Evolutionary conservation across 2,113 vertebrate genomes (phyloP).

Genomic region (Ophiodon elongatus): DNA sequence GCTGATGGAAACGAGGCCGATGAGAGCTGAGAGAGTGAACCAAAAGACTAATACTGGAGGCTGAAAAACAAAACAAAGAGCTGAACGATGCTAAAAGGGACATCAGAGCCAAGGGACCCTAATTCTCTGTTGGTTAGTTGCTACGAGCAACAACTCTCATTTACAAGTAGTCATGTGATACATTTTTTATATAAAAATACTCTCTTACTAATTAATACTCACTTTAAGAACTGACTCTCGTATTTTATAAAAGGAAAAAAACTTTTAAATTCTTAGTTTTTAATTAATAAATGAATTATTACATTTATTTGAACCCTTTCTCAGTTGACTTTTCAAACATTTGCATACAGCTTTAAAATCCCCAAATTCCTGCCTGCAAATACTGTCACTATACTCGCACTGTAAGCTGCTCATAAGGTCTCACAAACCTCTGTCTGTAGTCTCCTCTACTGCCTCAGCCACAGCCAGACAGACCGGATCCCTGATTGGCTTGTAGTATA

Average conservation of each 20-base stretch:
- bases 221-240: neutral
- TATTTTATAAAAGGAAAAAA: neutral
- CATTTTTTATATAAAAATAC: too few relatives aligned
- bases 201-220: too few relatives aligned
- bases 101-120: neutral
- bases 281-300: neutral
- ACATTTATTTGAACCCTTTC: neutral
- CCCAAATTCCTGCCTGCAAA: neutral
- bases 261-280: too few relatives aligned
- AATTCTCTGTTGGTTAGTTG: neutral
- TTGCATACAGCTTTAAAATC: neutral
- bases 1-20: too few relatives aligned
- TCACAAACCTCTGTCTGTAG: neutral
- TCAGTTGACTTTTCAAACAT: neutral
- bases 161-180: neutral
- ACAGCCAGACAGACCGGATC: conserved; percentile 22
- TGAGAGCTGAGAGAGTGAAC: neutral
- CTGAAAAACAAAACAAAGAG: neutral
- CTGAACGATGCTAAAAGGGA: neutral
- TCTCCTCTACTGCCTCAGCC: neutral
- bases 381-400: neutral
- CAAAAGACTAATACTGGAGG: neutral
- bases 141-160: neutral
- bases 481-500: conserved; percentile 42
- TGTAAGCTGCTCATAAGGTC: conserved; percentile 1